Conservation (phyloP, 2,888 invertebrate genomes). For the Cetonia aurata region DNA sequence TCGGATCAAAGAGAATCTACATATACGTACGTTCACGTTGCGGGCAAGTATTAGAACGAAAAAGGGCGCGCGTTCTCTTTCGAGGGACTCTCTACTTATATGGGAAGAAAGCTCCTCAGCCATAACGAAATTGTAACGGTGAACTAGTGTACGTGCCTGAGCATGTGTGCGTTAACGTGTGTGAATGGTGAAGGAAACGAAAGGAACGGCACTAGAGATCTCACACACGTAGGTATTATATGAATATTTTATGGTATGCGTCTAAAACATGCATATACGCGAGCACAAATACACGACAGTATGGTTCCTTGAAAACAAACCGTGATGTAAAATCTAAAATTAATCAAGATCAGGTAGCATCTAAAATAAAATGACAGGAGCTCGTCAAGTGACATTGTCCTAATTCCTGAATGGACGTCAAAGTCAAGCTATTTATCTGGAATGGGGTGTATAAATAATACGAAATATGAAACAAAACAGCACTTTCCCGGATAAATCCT, state of each 20-base stretch:
- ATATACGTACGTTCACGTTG: conserved; percentile 57
- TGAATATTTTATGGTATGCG: conserved; percentile 54
- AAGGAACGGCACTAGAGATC: conserved; percentile 27
- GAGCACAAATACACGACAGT: conserved; percentile 1
- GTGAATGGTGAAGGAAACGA: conserved; percentile 26
- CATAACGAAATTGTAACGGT: conserved; percentile 55
- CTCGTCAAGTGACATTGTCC: too few species aligned
- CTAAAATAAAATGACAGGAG: background rate
- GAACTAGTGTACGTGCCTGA: conserved; percentile 6
- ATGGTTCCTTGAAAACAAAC: background rate
- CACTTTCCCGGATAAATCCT: too few species aligned
- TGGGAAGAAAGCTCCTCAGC: conserved; percentile 28
- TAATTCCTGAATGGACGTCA: too few species aligned
- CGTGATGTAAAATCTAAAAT: background rate
- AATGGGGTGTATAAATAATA: too few species aligned
- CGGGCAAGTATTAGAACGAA: conserved; percentile 12
- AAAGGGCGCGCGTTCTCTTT: conserved; percentile 35
- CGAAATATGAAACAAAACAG: too few species aligned
- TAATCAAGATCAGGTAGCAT: background rate
- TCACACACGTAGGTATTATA: conserved; percentile 52
- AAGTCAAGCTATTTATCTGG: too few species aligned
- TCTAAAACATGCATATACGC: conserved; percentile 36
- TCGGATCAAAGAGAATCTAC: conserved; percentile 65
- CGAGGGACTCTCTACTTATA: conserved; percentile 27
- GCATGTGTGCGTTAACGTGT: conserved; percentile 8